These are phyloP conservation scores for Eretmocerus hayati DNA, from an alignment of 2,888 invertebrate species.

Conservation along the genomic window DNA sequence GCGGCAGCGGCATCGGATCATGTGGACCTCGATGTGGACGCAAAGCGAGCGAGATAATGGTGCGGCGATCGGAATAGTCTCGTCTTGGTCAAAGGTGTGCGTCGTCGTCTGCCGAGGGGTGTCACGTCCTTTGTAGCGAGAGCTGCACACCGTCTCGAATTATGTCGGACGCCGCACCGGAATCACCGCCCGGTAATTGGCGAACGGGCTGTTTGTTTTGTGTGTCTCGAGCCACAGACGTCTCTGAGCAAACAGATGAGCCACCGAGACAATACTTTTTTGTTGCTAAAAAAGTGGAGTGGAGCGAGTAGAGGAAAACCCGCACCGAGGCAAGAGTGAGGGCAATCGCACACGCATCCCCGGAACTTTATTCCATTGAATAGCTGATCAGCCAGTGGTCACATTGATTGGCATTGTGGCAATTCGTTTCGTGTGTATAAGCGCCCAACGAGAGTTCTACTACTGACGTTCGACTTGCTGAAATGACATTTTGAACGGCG, in stretches of 20 bases:
- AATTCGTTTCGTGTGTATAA: background rate
- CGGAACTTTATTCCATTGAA: slow-evolving; percentile 21
- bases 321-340: background rate
- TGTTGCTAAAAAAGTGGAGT: background rate
- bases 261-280: background rate
- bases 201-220: background rate
- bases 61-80: too few species aligned
- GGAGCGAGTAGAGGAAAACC: slow-evolving; percentile 1
- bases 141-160: background rate
- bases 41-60: too few species aligned
- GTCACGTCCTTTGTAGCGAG: background rate
- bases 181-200: slow-evolving; percentile 1
- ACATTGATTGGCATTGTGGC: slow-evolving; percentile 5
- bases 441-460: too few species aligned
- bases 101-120: too few species aligned
- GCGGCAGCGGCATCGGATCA: too few species aligned
- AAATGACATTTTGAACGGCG: too few species aligned
- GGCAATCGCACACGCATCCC: background rate
- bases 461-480: too few species aligned
- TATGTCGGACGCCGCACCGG: background rate
- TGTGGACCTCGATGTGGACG: too few species aligned
- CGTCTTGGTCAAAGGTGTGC: too few species aligned
- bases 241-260: background rate
- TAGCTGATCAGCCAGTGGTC: slow-evolving; percentile 18
- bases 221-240: background rate